Evolutionary conservation across 1,140 invertebrate genomes (phyloP).

Genomic region (Leptopilina boulardi): DNA sequence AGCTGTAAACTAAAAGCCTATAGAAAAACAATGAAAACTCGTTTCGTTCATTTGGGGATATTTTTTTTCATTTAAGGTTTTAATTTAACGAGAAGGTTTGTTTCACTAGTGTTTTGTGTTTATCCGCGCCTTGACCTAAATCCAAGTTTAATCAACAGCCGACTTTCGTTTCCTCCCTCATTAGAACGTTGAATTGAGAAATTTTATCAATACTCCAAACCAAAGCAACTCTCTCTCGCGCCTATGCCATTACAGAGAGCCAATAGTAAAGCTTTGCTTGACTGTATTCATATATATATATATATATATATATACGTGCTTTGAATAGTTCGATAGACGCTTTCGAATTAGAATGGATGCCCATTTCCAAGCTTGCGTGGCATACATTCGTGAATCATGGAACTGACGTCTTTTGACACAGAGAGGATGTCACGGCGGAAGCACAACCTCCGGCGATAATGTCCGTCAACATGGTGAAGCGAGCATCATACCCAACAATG

Average conservation of each 20-base stretch:
- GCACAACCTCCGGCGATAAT: conserved; percentile 75
- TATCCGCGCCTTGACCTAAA: conserved; percentile 21
- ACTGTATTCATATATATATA: conserved; percentile 35
- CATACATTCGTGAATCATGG: conserved; percentile 64
- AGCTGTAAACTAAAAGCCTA: no score
- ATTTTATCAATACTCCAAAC: conserved; percentile 18
- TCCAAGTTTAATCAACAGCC: conserved; percentile 19
- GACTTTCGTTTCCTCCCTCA: conserved; percentile 26
- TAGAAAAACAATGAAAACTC: no score
- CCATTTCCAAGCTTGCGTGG: conserved; percentile 60
- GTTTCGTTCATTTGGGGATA: neutral
- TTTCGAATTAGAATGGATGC: conserved; percentile 59
- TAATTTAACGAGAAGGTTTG: neutral
- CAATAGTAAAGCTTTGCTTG: neutral
- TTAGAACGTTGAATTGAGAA: conserved; percentile 24
- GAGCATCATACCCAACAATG: conserved; percentile 71
- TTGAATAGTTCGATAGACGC: conserved; percentile 59
- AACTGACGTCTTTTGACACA: conserved; percentile 63
- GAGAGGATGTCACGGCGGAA: conserved; percentile 67
- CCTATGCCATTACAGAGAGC: conserved; percentile 7
- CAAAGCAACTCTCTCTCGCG: neutral
- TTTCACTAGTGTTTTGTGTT: conserved; percentile 5
- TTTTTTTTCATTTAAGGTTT: neutral
- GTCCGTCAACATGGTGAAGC: conserved; percentile 74
- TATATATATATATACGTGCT: no score